Base-by-base conservation (phyloP, 1,140 invertebrate genomes). In the Drosophila pseudoananassae region DNA sequence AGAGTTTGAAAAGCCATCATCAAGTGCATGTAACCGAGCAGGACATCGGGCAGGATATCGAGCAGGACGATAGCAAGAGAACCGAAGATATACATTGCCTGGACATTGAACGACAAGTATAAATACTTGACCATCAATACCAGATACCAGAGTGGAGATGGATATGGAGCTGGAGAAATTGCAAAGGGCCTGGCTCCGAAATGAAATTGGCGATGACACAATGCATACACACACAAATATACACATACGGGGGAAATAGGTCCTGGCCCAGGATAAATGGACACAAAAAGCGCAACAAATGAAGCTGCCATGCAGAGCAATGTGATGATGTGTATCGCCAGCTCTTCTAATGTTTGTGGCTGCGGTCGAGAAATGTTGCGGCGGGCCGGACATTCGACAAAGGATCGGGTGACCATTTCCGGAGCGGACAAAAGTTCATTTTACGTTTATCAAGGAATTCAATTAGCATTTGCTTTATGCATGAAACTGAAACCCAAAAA, bases 401-500 rank as follows among this genome's bases (percentile, higher is more conserved):
- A 20, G 15, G 17, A 20, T 46, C 47, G 9, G 31, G 25, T 33
- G 20, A 29, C 57, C 53, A 78, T 71, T 84, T 65, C 60, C 72
- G 53, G 73, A 36, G 17, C 33, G 33, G 15, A 58, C 20, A 33
- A 69, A 70, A 80, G 55, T 76, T 76, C 73, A 51, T 59, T 82
- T 58, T 53, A 43, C 55, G 52, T 43, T 71, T 66, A 85, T 74
- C 59, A 66, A 52, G 69, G 57, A 81, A 87, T 78, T 87, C 82
- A 87, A 85, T 87, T 87, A 87, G 64, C 77, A 85, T 77, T 76
- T 84, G 76, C 59, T 74, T 85, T 84, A 84, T 85, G 77, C 77
- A 84, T 84, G 73, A 85, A 65, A 73, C 55, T 60, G 55, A 15
- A 51, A 59, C 31, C 69, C 15, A 43, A 46, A 17, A 52, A 65